Conservation (phyloP, 2,113 vertebrate genomes). For the Leptobrachium leishanense region DNA sequence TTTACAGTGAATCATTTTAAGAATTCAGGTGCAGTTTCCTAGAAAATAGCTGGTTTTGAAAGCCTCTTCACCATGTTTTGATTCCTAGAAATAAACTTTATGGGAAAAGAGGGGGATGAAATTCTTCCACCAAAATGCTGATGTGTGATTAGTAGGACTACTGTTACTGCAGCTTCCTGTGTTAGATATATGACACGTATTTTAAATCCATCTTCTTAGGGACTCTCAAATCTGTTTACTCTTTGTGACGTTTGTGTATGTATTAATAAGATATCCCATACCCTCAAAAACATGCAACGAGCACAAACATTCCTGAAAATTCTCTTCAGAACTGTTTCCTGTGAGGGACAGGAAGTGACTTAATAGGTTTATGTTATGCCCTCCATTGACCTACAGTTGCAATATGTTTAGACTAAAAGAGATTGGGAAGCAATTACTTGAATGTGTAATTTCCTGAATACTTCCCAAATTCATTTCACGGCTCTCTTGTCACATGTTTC, state of each 20-base stretch:
- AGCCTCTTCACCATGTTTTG: neutral
- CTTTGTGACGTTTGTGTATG: conserved; percentile 24
- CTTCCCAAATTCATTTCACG: too few species aligned
- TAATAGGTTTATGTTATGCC: conserved; percentile 1
- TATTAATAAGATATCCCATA: conserved; percentile 15
- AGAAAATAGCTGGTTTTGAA: neutral
- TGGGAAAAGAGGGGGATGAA: neutral
- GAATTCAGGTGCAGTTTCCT: too few species aligned
- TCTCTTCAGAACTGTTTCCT: conserved; percentile 4
- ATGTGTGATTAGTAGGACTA: neutral
- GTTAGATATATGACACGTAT: neutral
- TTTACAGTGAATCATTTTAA: too few species aligned
- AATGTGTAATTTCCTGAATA: too few species aligned
- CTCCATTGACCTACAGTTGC: neutral
- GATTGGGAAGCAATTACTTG: too few species aligned
- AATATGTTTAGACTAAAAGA: neutral
- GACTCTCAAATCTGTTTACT: conserved; percentile 11
- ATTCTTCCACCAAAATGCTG: neutral
- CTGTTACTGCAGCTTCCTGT: neutral
- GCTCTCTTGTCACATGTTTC: too few species aligned
- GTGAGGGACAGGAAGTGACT: neutral
- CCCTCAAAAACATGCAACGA: neutral
- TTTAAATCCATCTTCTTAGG: conserved; percentile 6
- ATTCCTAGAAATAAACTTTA: neutral
- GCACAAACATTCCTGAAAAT: neutral